A percentile compares a stretch with the other conserved stretches of the same genome.
Evolutionary conservation across 2,113 vertebrate genomes (phyloP).

Genomic region (Neomonachus schauinslandi): DNA sequence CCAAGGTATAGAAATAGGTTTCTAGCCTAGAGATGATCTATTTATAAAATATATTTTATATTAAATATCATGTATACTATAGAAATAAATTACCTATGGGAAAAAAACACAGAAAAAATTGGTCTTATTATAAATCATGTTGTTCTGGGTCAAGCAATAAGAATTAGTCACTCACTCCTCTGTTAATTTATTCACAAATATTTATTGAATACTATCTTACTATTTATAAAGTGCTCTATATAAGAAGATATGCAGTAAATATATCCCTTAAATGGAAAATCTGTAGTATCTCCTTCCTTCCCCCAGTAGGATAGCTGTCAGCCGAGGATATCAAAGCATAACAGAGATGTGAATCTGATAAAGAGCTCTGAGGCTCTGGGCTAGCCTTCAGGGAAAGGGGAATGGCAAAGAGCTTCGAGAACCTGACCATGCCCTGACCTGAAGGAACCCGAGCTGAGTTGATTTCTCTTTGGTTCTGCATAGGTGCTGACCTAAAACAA

Average conservation of each 20-base stretch:
- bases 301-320: neutral
- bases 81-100: neutral
- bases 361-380: neutral
- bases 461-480: neutral
- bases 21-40: neutral
- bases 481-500: neutral
- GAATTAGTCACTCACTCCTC: neutral
- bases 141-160: neutral
- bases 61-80: neutral
- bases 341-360: neutral
- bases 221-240: neutral
- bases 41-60: neutral
- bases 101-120: neutral
- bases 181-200: neutral
- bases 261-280: neutral
- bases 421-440: neutral
- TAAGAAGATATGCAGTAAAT: neutral
- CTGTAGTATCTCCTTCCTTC: neutral
- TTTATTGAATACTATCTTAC: neutral
- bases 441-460: neutral
- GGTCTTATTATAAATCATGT: neutral
- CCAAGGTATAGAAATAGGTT: neutral
- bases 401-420: neutral
- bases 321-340: neutral
- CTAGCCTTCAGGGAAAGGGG: neutral